These are phyloP conservation scores for Psittacara wagleri DNA, from an alignment of 2,113 vertebrate species.

Conservation along the genomic window DNA sequence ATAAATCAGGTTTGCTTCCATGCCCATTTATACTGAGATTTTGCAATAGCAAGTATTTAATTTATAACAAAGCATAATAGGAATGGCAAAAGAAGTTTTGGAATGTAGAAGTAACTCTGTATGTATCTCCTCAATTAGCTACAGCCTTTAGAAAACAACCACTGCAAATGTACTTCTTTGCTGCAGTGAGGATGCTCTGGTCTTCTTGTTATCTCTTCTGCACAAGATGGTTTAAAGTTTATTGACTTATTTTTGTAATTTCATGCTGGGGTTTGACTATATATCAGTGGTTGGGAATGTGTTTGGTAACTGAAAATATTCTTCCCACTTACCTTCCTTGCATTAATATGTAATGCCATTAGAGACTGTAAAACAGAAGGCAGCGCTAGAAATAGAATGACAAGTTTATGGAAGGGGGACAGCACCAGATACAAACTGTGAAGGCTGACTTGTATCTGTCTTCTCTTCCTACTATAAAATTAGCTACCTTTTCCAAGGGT, in stretches of 20 bases:
- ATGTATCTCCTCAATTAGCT: background rate
- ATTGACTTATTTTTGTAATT: slow-evolving; percentile 12
- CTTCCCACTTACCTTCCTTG: background rate
- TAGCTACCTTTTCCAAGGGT: background rate
- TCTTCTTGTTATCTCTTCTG: background rate
- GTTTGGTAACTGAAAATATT: background rate
- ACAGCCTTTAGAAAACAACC: background rate
- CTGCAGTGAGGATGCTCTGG: background rate
- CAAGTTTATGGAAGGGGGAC: background rate
- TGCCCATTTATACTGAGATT: background rate
- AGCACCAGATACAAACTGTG: background rate
- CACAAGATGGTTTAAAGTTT: background rate
- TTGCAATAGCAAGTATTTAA: background rate
- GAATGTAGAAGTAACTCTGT: background rate
- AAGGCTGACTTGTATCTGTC: background rate
- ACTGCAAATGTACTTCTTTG: background rate
- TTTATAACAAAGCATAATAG: background rate
- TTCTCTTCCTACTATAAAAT: background rate
- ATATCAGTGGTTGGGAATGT: background rate
- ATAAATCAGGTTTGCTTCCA: background rate
- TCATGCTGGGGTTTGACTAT: background rate
- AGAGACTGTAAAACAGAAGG: background rate
- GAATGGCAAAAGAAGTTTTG: background rate
- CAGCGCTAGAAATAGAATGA: background rate
- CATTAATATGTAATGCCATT: background rate